These are phyloP conservation scores for Ascidia mentula DNA, from an alignment of 23 tunicate species.

Conservation along the genomic window DNA sequence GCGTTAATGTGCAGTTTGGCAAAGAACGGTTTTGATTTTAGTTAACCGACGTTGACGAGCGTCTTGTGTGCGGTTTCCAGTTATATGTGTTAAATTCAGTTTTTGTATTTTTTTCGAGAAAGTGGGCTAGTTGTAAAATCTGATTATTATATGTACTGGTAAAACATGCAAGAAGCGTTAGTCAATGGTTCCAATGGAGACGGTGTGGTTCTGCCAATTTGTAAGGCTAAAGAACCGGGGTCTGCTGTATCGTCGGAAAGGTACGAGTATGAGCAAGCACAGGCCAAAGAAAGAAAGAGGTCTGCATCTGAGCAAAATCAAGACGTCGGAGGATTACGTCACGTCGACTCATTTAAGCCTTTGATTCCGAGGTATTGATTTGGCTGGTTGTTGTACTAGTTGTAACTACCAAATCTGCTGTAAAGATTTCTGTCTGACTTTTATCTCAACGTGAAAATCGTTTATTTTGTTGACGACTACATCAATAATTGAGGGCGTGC, in stretches of 20 bases:
- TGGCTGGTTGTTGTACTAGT: neutral
- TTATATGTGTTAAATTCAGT: neutral
- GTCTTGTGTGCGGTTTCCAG: neutral
- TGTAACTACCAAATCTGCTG: no score
- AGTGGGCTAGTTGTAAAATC: neutral
- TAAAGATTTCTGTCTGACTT: no score
- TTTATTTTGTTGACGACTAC: no score
- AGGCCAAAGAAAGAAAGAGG: constrained; percentile 15
- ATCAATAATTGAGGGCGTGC: no score
- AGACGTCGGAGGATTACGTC: constrained; percentile 26
- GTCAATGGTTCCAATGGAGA: constrained; percentile 14
- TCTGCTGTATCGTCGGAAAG: constrained; percentile 34
- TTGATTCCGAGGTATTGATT: constrained; percentile 28
- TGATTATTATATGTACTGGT: neutral
- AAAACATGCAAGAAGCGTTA: neutral
- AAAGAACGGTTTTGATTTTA: neutral
- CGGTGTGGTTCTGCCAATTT: constrained; percentile 26
- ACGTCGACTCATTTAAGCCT: constrained; percentile 32
- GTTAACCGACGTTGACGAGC: neutral
- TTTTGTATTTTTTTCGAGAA: neutral
- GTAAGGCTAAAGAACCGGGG: constrained; percentile 30
- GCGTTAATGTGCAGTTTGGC: neutral
- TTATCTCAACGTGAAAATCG: no score
- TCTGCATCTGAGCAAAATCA: neutral
- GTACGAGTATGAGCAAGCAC: constrained; percentile 37